Evolutionary conservation across 2,888 invertebrate species (phyloP).

Genomic region (Teinopalpus imperialis): DNA sequence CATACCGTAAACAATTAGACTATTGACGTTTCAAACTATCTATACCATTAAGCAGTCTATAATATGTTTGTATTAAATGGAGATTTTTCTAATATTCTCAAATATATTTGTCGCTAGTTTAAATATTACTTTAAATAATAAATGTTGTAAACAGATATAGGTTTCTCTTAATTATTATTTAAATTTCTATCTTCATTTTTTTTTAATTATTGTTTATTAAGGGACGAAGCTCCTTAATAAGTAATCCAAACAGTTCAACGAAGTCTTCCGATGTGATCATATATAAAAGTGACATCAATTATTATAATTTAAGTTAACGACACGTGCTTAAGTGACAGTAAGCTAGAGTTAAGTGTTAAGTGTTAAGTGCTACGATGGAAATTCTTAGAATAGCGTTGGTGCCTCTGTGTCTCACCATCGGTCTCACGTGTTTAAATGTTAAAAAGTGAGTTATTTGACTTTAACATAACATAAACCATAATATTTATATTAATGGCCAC

Average conservation of each 20-base stretch:
- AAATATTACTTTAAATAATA: no score
- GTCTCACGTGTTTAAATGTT: slow-evolving; percentile 59
- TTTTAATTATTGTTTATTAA: no score
- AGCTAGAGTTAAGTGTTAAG: slow-evolving; percentile 10
- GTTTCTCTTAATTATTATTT: no score
- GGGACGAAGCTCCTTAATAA: no score
- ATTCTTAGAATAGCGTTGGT: slow-evolving; percentile 55
- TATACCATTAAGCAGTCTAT: no score
- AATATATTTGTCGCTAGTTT: no score
- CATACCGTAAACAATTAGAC: no score
- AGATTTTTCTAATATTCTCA: no score
- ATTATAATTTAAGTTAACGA: background rate
- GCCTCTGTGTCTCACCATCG: slow-evolving; percentile 60
- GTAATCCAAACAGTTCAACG: background rate
- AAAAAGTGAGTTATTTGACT: slow-evolving; percentile 57
- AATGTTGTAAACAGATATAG: no score
- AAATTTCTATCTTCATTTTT: no score
- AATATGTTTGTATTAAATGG: no score
- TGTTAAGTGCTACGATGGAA: slow-evolving; percentile 50
- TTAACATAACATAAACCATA: background rate
- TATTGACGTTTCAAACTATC: no score
- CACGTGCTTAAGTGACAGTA: background rate
- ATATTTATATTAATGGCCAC: background rate
- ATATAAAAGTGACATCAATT: background rate
- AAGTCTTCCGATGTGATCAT: slow-evolving; percentile 2